phyloP scores from a whole-genome alignment of 2,888 invertebrate genomes.

The Drosophila barbarae region DNA sequence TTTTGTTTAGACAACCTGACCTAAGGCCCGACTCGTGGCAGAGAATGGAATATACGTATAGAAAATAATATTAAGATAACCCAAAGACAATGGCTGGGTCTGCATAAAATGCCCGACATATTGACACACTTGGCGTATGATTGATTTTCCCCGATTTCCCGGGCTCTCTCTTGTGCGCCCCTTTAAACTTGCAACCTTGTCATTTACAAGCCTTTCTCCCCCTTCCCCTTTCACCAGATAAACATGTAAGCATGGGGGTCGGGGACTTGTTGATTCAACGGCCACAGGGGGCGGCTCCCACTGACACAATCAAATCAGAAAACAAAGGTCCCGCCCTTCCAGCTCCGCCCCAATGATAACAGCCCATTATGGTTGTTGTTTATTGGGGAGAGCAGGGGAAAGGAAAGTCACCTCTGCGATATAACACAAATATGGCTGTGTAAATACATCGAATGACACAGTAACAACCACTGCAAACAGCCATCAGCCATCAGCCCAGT shows the following conservation, averaged over 20 bases:
- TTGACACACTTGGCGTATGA: slow-evolving; percentile 70
- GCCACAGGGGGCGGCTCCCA: slow-evolving; percentile 25
- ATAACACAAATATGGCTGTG: slow-evolving; percentile 57
- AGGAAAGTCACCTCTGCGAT: slow-evolving; percentile 34
- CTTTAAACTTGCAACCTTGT: slow-evolving; percentile 27
- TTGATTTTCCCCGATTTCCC: slow-evolving; percentile 52
- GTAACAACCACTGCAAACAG: slow-evolving; percentile 24
- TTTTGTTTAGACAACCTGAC: slow-evolving; percentile 65
- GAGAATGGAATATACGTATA: slow-evolving; percentile 18
- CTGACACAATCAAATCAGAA: slow-evolving; percentile 36
- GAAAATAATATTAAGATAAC: slow-evolving; percentile 26
- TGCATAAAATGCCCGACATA: slow-evolving; percentile 64
- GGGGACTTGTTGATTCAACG: slow-evolving; percentile 60
- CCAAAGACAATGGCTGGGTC: slow-evolving; percentile 46
- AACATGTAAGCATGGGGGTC: background rate
- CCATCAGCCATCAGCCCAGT: slow-evolving; percentile 26
- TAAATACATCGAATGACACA: slow-evolving; percentile 53
- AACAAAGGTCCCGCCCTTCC: slow-evolving; percentile 27
- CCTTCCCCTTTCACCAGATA: background rate
- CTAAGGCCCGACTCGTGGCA: slow-evolving; percentile 39
- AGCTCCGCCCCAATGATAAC: slow-evolving; percentile 28
- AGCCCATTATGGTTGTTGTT: slow-evolving; percentile 32
- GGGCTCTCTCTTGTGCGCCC: background rate
- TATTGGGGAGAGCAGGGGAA: slow-evolving; percentile 12
- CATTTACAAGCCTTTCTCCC: slow-evolving; percentile 27